Base-by-base conservation (phyloP, 2,113 vertebrate genomes). In the Clarias batrachus region DNA sequence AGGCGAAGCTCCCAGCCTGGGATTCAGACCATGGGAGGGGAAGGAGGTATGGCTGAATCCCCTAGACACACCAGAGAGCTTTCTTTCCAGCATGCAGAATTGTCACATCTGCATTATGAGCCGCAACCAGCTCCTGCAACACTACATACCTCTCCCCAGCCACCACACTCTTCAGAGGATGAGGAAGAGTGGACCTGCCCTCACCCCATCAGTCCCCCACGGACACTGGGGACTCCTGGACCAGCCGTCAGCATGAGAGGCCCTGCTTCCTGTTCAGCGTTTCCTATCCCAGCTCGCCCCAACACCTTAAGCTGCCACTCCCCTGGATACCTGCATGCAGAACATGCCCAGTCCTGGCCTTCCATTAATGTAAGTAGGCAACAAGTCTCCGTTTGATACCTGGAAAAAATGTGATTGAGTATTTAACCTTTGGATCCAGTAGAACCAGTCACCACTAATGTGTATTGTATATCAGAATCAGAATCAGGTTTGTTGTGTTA, bases 271-370 rank as follows among this genome's bases (percentile, higher is more conserved):
- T 99, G 97, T 87, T 96, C 97, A 0, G 96, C 95, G 0, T 98
- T 99, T 89, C 97, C 97, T 41, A 93, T 93, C 90, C 95, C 97
- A 0, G 95, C 96, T 77, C 91, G 95, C 57, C 90, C 96, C 0
- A 94, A 84, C 89, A 96, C 93, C 70, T 93, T 96, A 92, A 27
- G 94, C 96, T 93, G 96, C 96, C 93, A 96, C 96, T 68, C 85
- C 19, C 94, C 91, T 86, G 96, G 90, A 84, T 96, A 95, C 92
- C 76, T 94, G 86, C 93, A 94, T 10, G 91, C 96, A 0, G 98
- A 99, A 88, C 98, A 99, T 56, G 98, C 98, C 54, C 98, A 99
- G 95, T 98, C 98, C 93, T 99, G 97, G 98, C 98, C 98, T 0
- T 98, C 97, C 9, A 99, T 99, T 89, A 99, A 99, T 0, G 98